Evolutionary conservation across 2,113 vertebrate genomes (phyloP).

Genomic region (Ahaetulla prasina): DNA sequence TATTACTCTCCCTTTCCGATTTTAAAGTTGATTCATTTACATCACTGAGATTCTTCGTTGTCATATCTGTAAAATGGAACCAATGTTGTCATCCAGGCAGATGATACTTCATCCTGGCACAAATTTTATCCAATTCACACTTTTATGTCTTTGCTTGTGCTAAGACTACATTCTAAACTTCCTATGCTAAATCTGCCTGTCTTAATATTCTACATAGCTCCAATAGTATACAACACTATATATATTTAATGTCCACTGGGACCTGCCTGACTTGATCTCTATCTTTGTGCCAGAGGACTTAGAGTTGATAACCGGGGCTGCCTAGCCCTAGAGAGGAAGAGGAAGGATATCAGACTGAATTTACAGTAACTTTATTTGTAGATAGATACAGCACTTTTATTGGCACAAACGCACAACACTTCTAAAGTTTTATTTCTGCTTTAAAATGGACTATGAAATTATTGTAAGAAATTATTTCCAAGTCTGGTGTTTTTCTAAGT

Average conservation of each 20-base stretch:
- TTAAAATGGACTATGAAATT: neutral
- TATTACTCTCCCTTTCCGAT: neutral
- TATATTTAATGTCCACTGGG: conserved; percentile 35
- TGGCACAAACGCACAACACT: conserved; percentile 20
- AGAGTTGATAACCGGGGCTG: conserved; percentile 52
- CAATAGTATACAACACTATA: conserved; percentile 50
- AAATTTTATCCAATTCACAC: neutral
- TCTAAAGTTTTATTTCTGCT: neutral
- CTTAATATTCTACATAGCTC: conserved; percentile 43
- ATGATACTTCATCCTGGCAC: neutral
- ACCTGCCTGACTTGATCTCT: conserved; percentile 31
- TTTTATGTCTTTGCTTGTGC: neutral
- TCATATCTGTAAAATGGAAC: neutral
- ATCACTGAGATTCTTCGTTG: neutral
- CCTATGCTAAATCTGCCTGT: conserved; percentile 46
- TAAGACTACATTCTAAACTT: conserved; percentile 32
- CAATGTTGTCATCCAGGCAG: neutral
- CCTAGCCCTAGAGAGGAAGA: conserved; percentile 52
- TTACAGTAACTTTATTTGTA: conserved; percentile 19
- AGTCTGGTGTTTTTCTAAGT: neutral
- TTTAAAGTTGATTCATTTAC: neutral
- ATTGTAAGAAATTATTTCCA: conserved; percentile 35
- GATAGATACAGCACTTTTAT: rapidly evolving
- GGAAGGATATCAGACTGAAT: conserved; percentile 48
- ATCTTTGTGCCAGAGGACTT: conserved; percentile 55